Evolutionary conservation across 2,888 invertebrate genomes (phyloP), one percentile per base, ranked within the genome.

Genomic region (Crepidodera aurea): DNA sequence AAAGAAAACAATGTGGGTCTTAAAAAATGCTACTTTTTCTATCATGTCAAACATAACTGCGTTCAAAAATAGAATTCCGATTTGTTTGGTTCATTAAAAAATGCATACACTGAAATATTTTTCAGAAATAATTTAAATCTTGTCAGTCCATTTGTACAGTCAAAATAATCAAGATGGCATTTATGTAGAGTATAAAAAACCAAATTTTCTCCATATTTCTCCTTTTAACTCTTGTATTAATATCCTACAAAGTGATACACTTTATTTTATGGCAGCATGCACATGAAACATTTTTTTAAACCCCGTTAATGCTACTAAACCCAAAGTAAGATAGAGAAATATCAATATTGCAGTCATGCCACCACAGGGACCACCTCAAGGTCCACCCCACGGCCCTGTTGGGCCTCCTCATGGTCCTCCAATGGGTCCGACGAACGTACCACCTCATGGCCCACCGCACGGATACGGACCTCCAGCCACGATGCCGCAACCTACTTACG

Each of bases 351-450:
- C 63, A 70, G 70, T 70, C 32, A 89, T 88, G 42, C 89, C 90
- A 5, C 88, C 88, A 67, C 85, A 85, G 6, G 87, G 88, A 39
- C 85, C 85, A 15, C 86, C 87, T 54, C 87, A 85, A 65, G 85
- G 84, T 0, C 85, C 85, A 2, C 78, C 79, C 0, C 88, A 88
- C 15, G 86, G 89, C 1, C 89, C 90, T 1, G 84, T 85, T 64
- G 85, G 84, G 0, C 85, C 85, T 4, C 78, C 79, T 0, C 88
- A 88, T 16, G 86, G 89, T 1, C 90, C 90, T 13, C 83, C 84
- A 2, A 84, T 84, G 87, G 90, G 83, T 78, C 91, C 86, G 1
- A 65, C 73, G 51, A 73, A 70, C 58, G 74, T 76, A 4, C 79
- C 79, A 71, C 82, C 83, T 2, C 83, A 83, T 53, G 83, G 81